Evolutionary conservation across 2,888 invertebrate species (phyloP), one percentile per base, ranked within the genome.

Genomic region (Drosophila diplacantha): DNA sequence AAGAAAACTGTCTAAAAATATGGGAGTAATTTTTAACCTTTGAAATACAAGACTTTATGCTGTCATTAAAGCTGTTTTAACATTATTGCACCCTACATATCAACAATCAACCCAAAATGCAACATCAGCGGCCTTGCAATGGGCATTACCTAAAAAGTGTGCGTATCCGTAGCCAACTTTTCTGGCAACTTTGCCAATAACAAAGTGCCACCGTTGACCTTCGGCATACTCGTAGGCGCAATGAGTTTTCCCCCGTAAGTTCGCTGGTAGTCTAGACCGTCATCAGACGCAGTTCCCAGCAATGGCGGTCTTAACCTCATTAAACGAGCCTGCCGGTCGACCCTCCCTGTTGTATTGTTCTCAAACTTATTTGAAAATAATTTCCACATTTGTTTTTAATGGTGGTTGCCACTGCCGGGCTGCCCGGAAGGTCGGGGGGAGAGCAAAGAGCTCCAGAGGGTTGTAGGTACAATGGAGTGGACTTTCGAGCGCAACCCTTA

Each of bases 241-340:
- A 37, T 47, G 46, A 55, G 49, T 71, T 64, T 61, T 54, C 59
- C 58, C 69, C 53, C 64, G 20, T 20, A 31, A 63, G 72, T 72
- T 57, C 18, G 43, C 32, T 22, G 60, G 7, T 44, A 72, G 83
- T 82, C 77, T 77, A 82, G 83, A 77, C 83, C 74, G 38, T 37
- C 62, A 76, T 72, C 83, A 77, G 77, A 77, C 83, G 54, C 56
- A 12, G 47, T 24, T 32, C 3, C 32, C 39, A 55, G 61, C 66
- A 65, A 81, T 76, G 81, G 79, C 75, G 81, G 75, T 71, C 72
- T 81, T 81, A 83, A 83, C 83, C 83, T 83, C 83, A 83, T 80
- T 80, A 83, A 71, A 73, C 61, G 62, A 50, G 59, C 18, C 37
- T 38, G 38, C 51, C 31, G 49, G 37, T 57, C 31, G 43, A 53